Evolutionary conservation across 2,888 invertebrate species (phyloP).

Genomic region (Pristionchus entomophagus): DNA sequence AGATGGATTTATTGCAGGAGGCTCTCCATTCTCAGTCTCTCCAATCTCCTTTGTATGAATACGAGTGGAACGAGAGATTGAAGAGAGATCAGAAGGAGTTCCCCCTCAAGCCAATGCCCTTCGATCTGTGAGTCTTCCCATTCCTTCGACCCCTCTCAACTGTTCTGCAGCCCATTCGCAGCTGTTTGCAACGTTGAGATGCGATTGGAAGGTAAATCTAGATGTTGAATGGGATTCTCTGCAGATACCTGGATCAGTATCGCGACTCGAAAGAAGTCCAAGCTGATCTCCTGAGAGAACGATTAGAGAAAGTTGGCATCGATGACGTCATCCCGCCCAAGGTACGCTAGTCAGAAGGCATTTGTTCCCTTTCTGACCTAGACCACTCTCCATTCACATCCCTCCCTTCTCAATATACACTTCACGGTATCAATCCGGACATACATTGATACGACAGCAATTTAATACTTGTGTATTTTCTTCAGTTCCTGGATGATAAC

Average conservation of each 20-base stretch:
- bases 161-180: background rate
- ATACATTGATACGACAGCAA: too few relatives aligned
- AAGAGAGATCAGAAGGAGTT: conserved; percentile 86
- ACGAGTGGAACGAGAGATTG: conserved; percentile 88
- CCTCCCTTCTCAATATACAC: too few relatives aligned
- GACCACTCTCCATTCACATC: too few relatives aligned
- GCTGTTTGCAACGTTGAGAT: too few relatives aligned
- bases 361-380: background rate
- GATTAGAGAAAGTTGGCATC: conserved; percentile 84
- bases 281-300: conserved; percentile 88
- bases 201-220: background rate
- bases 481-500: conserved; percentile 68
- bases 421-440: too few relatives aligned
- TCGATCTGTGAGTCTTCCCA: conserved; percentile 73
- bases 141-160: background rate
- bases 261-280: conserved; percentile 91
- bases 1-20: conserved; percentile 29
- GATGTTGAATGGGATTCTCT: background rate
- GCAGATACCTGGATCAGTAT: conserved; percentile 91
- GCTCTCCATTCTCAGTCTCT: conserved; percentile 78
- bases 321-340: conserved; percentile 39
- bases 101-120: conserved; percentile 82
- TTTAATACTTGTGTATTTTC: background rate
- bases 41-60: conserved; percentile 89
- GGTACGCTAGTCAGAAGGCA: background rate